Percentiles rank a stretch among this genome's conserved stretches.
Conservation (phyloP, 30 jellyfish, hydroid and myxozoan species). For the Aurelia sp. region DNA sequence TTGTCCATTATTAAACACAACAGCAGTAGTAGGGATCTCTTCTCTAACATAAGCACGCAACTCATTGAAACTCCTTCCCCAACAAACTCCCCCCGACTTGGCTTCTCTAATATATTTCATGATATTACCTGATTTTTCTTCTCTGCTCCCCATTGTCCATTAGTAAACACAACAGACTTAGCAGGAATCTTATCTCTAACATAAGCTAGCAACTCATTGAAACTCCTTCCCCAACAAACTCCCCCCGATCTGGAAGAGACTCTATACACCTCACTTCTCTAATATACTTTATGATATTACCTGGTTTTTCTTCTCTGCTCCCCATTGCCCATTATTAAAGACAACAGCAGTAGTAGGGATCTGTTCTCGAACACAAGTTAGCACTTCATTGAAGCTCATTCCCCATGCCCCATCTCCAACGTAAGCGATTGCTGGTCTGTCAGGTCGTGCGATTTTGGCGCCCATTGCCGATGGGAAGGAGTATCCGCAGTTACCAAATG, state of each 20-base stretch:
- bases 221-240: constrained; percentile 89
- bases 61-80: constrained; percentile 89
- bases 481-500: constrained; percentile 87
- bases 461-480: constrained; percentile 89
- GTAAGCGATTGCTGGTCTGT: constrained; percentile 88
- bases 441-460: constrained; percentile 84
- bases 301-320: constrained; percentile 92
- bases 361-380: constrained; percentile 80
- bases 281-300: constrained; percentile 2
- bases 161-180: constrained; percentile 81
- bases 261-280: not conserved
- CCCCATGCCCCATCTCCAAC: constrained; percentile 99
- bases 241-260: constrained; percentile 41
- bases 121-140: constrained; percentile 75
- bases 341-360: constrained; percentile 88
- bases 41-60: constrained; percentile 76
- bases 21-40: constrained; percentile 82
- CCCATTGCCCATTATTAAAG: constrained; percentile 86
- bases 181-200: constrained; percentile 77
- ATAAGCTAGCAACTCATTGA: constrained; percentile 77
- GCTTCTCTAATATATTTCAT: too few species aligned
- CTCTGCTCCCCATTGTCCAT: constrained; percentile 93
- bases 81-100: too few species aligned
- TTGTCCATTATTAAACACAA: constrained; percentile 81
- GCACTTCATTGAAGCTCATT: constrained; percentile 77